Evolutionary conservation across 2,113 vertebrate genomes (phyloP), one percentile per base, ranked within the genome.

Genomic region (Emydocephalus ijimae): DNA sequence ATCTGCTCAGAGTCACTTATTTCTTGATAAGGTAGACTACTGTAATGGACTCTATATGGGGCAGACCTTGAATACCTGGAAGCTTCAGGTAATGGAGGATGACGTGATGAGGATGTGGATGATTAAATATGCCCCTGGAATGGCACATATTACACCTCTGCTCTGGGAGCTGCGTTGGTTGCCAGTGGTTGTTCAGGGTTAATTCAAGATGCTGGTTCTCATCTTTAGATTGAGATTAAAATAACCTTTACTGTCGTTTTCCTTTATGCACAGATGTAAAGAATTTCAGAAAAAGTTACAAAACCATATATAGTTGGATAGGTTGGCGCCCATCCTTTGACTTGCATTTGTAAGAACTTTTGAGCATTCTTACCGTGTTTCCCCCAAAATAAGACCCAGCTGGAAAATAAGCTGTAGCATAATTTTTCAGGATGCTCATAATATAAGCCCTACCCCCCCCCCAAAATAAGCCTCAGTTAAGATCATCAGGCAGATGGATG

Each of bases 261-360:
- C 57, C 24, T 61, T 8, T 26, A 61, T 1, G 9, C 3, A 61
- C 24, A 26, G 91, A 92, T 90, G 90, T 12, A 95, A 88, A 61
- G 92, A 50, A 94, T 91, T 95, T 94, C 29, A 54, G 48, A 34
- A 93, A 93, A 56, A 90, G n/a, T 11, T 21, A 43, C 14, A 15
- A 10, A 64, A 26, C 64, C 29, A 74, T 74, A 18, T 74, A 18
- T 34, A 74, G 6, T 34, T 74, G 64, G 64, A 1, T 34, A 74
- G 64, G 14, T 18, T 74, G 64, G n/a, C n/a, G 34, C 4, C 64
- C 64, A 74, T n/a, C 14, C n/a, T 88, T 56, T 34, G 6, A 15
- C 9, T 56, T 54, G 87, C 21, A 55, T 8, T 18, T 0, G 10
- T 10, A 56, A 88, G 87, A 23, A 12, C 34, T 7, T 10, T n/a